Evolutionary conservation across 2,797 vertebrate species (phyloP).

Genomic region (Arctocebus calabarensis): DNA sequence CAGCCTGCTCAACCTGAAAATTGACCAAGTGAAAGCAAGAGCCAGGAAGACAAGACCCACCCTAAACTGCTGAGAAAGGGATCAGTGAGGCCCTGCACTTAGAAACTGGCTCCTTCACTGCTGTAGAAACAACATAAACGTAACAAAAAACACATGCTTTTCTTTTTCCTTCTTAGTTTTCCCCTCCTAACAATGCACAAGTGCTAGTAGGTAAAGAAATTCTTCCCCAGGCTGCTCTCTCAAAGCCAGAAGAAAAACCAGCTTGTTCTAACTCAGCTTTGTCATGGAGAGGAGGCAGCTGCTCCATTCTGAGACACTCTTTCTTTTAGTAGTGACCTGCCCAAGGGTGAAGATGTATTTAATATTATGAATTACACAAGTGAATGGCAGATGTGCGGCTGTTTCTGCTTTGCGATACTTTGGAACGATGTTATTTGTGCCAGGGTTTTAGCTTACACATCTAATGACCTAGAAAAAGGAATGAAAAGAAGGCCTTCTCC

Average conservation of each 20-base stretch:
- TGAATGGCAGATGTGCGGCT: not conserved
- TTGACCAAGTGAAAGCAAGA: conserved; percentile 73
- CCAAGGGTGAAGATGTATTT: not conserved
- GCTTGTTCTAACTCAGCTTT: conserved; percentile 23
- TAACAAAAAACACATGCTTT: not conserved
- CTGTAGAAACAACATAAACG: conserved; percentile 27
- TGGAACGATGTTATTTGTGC: not conserved
- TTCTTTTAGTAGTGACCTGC: not conserved
- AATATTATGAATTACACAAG: not conserved
- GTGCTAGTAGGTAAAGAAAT: conserved; percentile 23
- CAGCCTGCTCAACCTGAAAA: conserved; percentile 65
- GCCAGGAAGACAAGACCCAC: conserved; percentile 55
- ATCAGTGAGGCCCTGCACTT: not conserved
- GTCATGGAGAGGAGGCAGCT: conserved; percentile 41
- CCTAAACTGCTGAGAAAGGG: conserved; percentile 55
- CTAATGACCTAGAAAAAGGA: not conserved
- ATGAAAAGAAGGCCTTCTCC: not conserved
- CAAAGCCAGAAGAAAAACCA: conserved; percentile 42
- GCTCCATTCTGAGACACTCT: not conserved
- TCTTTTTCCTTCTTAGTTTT: not conserved
- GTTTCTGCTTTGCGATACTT: not conserved
- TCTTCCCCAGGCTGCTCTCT: not conserved
- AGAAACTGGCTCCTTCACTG: conserved; percentile 37
- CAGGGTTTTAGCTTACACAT: not conserved
- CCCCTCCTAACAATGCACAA: not conserved